Evolutionary conservation across 1,140 invertebrate genomes (phyloP), one percentile per base, ranked within the genome.

Genomic region (Zaprionus taronus): DNA sequence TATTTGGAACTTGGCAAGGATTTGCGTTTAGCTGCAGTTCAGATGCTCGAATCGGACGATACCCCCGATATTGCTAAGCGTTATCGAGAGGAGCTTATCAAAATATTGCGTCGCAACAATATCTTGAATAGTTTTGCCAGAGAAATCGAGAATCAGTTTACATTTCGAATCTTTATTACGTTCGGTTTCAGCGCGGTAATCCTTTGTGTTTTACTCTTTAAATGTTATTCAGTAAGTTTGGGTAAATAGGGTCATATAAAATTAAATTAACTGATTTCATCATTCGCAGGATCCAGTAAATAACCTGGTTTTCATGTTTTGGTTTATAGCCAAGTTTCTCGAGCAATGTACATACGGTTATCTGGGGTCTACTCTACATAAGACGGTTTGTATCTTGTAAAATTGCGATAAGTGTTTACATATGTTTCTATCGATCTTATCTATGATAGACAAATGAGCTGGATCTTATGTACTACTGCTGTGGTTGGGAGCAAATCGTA

Each of bases 111-210:
- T 34, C 65, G 67, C 5, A 78, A 78, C 26, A 38, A 58, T 28
- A 17, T 36, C 20, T 44, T 79, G 2, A 81, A 81, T 51, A 28
- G 67, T 9, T 81, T 78, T n/a, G 75, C 67, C 4, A 34, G 44
- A 17, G 28, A 67, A 1, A 41, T 81, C 1, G 63, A 79, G 44
- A 34, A 11, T 4, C 44, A 78, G 4, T 79, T 71, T 31, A 74
- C 53, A 2, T 78, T 79, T 60, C 76, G 71, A 0, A 66, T 81
- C 11, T 79, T 81, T 44, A 57, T 78, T 15, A 51, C 64, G 20
- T 64, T 81, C 20, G 53, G 57, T 0, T 56, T 71, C 1, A 81
- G 79, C 34, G 58, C 75, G 1, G 28, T 65, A 5, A 11, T 64
- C 9, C 34, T 80, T 6, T 78, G 79, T 44, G 71, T 71, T 9